A percentile compares a stretch with the other conserved stretches of the same genome.
Evolutionary conservation across 2,113 vertebrate species (phyloP).

Genomic region (Petromus typicus): DNA sequence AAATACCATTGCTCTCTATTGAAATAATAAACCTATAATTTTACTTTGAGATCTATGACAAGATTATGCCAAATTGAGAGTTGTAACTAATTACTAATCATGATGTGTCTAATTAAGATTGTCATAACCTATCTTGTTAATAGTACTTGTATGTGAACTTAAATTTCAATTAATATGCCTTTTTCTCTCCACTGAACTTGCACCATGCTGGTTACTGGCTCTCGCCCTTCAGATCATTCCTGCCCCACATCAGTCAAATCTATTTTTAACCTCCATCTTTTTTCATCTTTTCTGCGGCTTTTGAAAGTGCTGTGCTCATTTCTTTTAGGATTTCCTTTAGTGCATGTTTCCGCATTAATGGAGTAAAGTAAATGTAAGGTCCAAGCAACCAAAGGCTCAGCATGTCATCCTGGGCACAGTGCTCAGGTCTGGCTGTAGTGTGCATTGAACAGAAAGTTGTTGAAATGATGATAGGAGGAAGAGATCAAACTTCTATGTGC

Average conservation of each 20-base stretch:
- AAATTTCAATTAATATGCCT: conserved; percentile 8
- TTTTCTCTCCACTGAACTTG: background rate
- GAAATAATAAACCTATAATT: conserved; percentile 43
- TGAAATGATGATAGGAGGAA: background rate
- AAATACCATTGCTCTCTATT: background rate
- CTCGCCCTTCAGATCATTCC: background rate
- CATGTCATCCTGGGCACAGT: background rate
- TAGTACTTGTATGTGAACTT: background rate
- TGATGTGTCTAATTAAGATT: conserved; percentile 29
- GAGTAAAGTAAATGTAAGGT: background rate
- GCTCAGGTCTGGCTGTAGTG: background rate
- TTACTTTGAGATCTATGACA: conserved; percentile 40
- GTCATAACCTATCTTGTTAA: conserved; percentile 42
- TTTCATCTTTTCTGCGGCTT: background rate
- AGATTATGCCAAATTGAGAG: background rate
- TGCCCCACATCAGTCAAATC: background rate
- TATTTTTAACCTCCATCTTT: background rate
- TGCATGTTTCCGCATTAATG: no score
- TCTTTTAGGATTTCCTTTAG: background rate
- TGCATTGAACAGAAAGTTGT: background rate
- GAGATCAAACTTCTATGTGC: background rate
- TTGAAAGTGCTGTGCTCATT: background rate
- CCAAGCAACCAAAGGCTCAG: background rate
- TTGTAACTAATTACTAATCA: conserved; percentile 55
- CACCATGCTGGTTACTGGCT: background rate